Base-by-base conservation (phyloP, 1,140 invertebrate species). In the Antheraea pernyi region DNA sequence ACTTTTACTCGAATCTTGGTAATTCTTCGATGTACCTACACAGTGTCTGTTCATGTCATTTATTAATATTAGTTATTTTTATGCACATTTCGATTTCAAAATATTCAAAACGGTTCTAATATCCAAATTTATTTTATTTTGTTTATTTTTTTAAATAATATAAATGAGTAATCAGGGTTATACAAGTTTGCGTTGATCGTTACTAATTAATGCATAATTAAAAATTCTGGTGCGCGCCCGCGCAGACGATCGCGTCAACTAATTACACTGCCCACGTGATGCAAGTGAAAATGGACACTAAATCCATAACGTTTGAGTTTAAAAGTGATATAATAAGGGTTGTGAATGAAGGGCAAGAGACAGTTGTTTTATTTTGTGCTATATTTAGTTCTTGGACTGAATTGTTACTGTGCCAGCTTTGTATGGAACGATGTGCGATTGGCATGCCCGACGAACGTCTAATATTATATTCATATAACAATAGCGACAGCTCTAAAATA, bases 201-300 rank as follows among this genome's bases (percentile, higher is more conserved):
- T 79, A 81, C 82, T 89, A 89, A 91, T 91, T 91, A 91, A 91
- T 91, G 90, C 89, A 90, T 90, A 90, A 91, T 91, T 91, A 90
- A 91, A 91, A 90, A 91, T 91, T 90, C 89, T 89, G 87, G 83
- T 91, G 22, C 22, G 86, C 88, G 83, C 85, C 82, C 78, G 84
- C 85, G 85, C 88, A 82, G 80, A 80, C 88, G 80, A 68, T 82
- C 78, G 81, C 84, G 78, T 83, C 85, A 77, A 87, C 85, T 88
- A 91, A 91, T 91, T 91, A 87, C 78, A 62, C 72, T 69, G 71
- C 72, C 72, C 70, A 79, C 77, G 71, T 71, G 22, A 64, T 67
- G 53, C 77, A 83, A 67, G 69, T 79, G 65, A 86, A 82, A 78
- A 74, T 80, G 76, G 72, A 81, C 85, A 67, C 73, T 88, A 86